Percentiles rank a stretch among this genome's conserved stretches.
phyloP scores from a whole-genome alignment of 2,888 invertebrate genomes.

The Atethmia centrago region DNA sequence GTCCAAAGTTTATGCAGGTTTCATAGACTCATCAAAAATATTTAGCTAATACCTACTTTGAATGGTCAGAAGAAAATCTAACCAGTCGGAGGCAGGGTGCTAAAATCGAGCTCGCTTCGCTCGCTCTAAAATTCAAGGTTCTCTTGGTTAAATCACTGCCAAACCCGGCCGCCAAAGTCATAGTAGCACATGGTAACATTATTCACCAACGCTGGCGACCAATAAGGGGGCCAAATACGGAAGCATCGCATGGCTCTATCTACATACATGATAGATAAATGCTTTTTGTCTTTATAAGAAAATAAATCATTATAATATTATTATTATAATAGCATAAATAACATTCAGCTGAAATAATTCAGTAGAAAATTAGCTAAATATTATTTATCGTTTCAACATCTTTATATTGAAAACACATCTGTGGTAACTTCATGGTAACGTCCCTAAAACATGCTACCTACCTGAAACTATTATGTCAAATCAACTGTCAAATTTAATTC shows the following conservation, averaged over 20 bases:
- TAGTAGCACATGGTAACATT: not conserved
- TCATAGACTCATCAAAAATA: too few species aligned
- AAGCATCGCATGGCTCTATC: not conserved
- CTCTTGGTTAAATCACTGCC: not conserved
- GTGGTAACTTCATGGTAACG: not conserved
- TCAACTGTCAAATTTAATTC: constrained; percentile 64
- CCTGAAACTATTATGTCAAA: constrained; percentile 42
- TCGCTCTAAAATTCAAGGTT: too few species aligned
- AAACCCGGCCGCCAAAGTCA: not conserved
- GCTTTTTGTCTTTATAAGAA: too few species aligned
- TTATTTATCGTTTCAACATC: not conserved
- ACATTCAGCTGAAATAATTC: not conserved
- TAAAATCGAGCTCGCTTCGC: too few species aligned
- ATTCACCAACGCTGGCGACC: not conserved
- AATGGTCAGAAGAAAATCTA: too few species aligned
- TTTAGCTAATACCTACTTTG: too few species aligned
- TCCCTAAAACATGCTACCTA: constrained; percentile 32
- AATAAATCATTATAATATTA: not conserved
- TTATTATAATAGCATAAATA: not conserved
- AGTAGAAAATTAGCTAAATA: too few species aligned
- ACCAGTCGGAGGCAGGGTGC: too few species aligned
- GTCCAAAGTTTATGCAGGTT: too few species aligned
- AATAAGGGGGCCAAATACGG: too few species aligned
- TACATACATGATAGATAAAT: too few species aligned
- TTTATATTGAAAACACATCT: not conserved